Conservation (phyloP, 2,797 vertebrate species). For the Peromyscus eremicus region DNA sequence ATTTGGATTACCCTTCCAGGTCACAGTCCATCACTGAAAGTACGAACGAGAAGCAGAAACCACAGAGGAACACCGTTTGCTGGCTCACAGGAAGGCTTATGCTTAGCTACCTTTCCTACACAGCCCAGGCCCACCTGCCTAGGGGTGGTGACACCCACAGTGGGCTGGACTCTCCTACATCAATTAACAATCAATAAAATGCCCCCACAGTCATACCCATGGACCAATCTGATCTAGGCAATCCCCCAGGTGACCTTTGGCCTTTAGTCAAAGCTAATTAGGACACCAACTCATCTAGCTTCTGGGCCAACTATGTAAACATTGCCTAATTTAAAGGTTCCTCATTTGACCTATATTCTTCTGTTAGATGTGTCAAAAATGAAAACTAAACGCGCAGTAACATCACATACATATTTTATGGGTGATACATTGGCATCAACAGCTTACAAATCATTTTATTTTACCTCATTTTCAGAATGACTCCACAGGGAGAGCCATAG, state of each 20-base stretch:
- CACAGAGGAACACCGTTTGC: neutral
- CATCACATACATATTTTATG: neutral
- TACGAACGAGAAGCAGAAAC: neutral
- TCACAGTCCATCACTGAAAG: neutral
- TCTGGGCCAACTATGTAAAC: neutral
- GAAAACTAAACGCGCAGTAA: neutral
- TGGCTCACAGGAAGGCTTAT: neutral
- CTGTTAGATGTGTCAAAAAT: neutral
- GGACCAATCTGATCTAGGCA: neutral
- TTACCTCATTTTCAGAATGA: slow-evolving; percentile 39
- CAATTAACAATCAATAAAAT: neutral
- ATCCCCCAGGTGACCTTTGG: neutral
- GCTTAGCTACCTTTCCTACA: neutral
- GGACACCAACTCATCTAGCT: neutral
- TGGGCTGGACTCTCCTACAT: neutral
- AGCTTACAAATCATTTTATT: neutral
- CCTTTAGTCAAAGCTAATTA: neutral
- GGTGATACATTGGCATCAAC: neutral
- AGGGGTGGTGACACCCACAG: neutral
- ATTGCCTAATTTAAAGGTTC: neutral
- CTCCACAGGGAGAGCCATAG: neutral
- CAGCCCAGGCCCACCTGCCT: neutral
- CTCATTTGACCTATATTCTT: neutral
- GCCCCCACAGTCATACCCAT: neutral
- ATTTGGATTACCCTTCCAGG: neutral